Conservation (phyloP, 2,888 invertebrate genomes). For the Dynastes tityus region DNA sequence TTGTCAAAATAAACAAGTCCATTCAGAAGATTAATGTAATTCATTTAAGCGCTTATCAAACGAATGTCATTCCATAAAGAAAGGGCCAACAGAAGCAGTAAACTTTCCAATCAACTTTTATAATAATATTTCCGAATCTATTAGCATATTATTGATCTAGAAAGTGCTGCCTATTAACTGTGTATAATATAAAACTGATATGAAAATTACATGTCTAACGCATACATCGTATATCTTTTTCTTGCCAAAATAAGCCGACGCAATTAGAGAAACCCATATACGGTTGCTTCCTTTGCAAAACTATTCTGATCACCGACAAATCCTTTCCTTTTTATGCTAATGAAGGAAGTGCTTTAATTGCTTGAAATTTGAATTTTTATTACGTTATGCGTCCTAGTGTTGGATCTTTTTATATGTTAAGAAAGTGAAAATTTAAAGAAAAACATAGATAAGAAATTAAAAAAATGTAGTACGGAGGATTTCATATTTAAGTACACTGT, state of each 20-base stretch:
- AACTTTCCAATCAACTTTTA: conserved; percentile 15
- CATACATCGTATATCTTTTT: not conserved
- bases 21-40: too few relatives aligned
- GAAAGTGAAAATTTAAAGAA: not conserved
- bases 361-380: conserved; percentile 27
- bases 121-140: not conserved
- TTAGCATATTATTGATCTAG: conserved; percentile 9
- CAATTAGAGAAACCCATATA: conserved; percentile 22
- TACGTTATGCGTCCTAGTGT: not conserved
- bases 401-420: not conserved
- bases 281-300: conserved; percentile 23
- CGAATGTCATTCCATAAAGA: not conserved
- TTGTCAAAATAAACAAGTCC: too few relatives aligned
- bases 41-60: too few relatives aligned
- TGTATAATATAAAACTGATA: conserved; percentile 4
- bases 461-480: not conserved
- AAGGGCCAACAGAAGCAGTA: not conserved
- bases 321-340: conserved; percentile 23
- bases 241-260: not conserved
- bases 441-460: not conserved
- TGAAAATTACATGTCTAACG: not conserved
- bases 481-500: too few relatives aligned
- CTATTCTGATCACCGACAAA: conserved; percentile 3
- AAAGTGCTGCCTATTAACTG: not conserved
- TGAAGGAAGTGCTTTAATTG: conserved; percentile 24